Conservation (phyloP, 1,140 invertebrate genomes). For the Atta cephalotes region DNA sequence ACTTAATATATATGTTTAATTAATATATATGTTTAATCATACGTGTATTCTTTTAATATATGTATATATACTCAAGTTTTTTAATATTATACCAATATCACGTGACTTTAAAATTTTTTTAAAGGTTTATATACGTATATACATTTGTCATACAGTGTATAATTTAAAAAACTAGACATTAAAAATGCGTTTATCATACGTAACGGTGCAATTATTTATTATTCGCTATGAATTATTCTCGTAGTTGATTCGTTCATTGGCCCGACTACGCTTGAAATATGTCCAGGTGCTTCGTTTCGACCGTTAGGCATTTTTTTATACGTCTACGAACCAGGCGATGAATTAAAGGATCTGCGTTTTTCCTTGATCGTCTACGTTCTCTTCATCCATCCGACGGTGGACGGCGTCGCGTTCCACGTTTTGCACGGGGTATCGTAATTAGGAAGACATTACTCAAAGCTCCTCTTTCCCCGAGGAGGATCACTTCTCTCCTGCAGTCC, state of each 20-base stretch:
- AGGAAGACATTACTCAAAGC: conserved; percentile 80
- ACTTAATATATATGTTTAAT: neutral
- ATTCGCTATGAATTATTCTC: conserved; percentile 3
- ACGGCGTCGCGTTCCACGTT: conserved; percentile 57
- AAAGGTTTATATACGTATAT: neutral
- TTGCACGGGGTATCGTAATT: conserved; percentile 78
- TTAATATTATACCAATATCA: neutral
- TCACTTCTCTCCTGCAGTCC: conserved; percentile 33
- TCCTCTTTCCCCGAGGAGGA: conserved; percentile 47
- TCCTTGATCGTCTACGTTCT: conserved; percentile 57
- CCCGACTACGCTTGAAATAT: conserved; percentile 34
- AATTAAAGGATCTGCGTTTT: conserved; percentile 66
- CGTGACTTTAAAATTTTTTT: too few species aligned
- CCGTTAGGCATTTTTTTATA: conserved; percentile 60
- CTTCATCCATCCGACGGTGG: conserved; percentile 15
- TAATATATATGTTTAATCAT: too few species aligned
- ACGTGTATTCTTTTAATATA: neutral
- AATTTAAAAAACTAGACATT: neutral
- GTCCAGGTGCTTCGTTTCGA: conserved; percentile 52
- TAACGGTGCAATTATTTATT: conserved; percentile 10
- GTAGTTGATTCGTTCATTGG: conserved; percentile 13
- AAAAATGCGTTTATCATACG: conserved; percentile 23
- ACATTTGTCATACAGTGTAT: neutral
- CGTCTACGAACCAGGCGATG: conserved; percentile 54
- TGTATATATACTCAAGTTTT: neutral